These are phyloP conservation scores for Chaetorhynchus papuensis DNA, from an alignment of 2,113 vertebrate species.

Conservation along the genomic window DNA sequence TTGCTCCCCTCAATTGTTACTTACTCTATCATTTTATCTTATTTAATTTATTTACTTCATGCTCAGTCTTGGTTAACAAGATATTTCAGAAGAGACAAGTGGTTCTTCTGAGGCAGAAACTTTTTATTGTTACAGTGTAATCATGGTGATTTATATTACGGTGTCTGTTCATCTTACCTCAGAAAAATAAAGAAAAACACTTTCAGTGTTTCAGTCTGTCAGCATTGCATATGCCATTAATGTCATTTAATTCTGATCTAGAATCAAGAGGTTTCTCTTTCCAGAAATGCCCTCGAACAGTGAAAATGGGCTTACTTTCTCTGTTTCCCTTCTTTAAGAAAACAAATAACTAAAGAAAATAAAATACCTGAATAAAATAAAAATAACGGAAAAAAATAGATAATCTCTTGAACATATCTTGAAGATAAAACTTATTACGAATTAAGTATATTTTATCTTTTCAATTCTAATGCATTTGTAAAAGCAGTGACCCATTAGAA, in stretches of 20 bases:
- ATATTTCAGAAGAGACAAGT: not conserved
- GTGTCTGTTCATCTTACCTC: not conserved
- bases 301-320: not conserved
- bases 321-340: not conserved
- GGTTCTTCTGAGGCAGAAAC: not conserved
- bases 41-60: not conserved
- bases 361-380: not conserved
- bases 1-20: not conserved
- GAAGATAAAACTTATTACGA: not conserved
- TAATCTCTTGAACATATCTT: not conserved
- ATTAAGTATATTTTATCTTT: not conserved
- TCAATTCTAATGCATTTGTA: not conserved
- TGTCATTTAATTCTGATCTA: not conserved
- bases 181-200: not conserved
- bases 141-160: not conserved
- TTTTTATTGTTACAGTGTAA: not conserved
- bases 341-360: not conserved
- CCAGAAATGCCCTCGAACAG: not conserved
- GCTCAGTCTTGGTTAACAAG: not conserved
- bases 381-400: not conserved
- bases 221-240: not conserved
- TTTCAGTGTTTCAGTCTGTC: not conserved
- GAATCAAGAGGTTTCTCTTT: not conserved
- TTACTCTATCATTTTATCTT: not conserved
- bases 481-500: not conserved